phyloP scores from a whole-genome alignment of 2,113 vertebrate genomes.

The Dryoscopus gambensis region DNA sequence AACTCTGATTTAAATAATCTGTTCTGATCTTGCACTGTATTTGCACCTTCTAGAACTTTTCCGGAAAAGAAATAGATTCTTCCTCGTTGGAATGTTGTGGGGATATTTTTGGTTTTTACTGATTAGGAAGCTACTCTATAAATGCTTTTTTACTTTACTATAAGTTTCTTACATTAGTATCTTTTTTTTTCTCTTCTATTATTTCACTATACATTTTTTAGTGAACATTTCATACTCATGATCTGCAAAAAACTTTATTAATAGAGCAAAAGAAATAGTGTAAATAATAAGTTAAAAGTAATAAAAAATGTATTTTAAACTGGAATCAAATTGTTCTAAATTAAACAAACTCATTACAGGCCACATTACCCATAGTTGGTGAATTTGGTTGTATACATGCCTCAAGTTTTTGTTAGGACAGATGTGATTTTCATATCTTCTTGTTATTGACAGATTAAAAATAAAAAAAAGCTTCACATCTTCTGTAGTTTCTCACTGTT shows the following conservation, averaged over 20 bases:
- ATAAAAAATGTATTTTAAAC: neutral
- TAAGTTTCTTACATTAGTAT: neutral
- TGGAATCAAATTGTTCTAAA: neutral
- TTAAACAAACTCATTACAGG: neutral
- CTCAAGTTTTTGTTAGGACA: neutral
- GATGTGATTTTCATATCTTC: neutral
- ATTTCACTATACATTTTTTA: neutral
- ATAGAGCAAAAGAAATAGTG: neutral
- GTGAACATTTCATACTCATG: neutral
- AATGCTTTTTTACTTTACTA: neutral
- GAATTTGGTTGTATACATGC: neutral
- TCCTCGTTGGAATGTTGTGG: neutral
- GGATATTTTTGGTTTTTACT: neutral
- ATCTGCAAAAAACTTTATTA: neutral
- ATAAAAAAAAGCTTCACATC: neutral
- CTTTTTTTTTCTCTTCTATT: neutral
- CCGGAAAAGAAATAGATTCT: neutral
- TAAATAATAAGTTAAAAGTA: neutral
- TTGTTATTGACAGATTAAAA: neutral
- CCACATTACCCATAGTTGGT: neutral
- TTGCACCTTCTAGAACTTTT: neutral
- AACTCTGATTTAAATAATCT: neutral
- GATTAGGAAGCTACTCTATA: neutral
- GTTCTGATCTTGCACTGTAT: neutral
- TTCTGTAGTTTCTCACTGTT: neutral